Conservation (phyloP, 2,888 invertebrate species). For the Phortica magna region DNA sequence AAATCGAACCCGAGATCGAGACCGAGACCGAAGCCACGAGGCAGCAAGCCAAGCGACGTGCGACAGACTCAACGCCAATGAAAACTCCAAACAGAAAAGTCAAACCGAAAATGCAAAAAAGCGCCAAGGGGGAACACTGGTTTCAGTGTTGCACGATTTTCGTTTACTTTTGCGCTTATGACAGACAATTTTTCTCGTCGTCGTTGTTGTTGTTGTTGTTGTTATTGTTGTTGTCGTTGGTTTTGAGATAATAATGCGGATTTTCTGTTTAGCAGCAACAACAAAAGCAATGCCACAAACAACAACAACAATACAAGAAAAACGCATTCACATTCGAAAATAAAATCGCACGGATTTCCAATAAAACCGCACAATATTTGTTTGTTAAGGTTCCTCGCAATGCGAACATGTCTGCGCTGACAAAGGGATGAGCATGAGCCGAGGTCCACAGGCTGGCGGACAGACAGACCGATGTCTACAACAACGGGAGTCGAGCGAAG, state of each 20-base stretch:
- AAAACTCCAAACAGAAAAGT: slow-evolving; percentile 13
- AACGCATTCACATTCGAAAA: slow-evolving; percentile 26
- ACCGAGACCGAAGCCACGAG: not conserved
- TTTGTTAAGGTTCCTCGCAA: not conserved
- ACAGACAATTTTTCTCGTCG: slow-evolving; percentile 42
- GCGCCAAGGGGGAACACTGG: slow-evolving; percentile 29
- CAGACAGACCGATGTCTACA: not conserved
- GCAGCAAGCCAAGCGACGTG: not conserved
- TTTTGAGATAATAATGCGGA: slow-evolving; percentile 48
- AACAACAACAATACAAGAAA: slow-evolving; percentile 26
- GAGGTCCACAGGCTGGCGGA: not conserved
- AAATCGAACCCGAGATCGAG: not conserved
- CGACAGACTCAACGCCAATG: no score
- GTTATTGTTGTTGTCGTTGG: not conserved
- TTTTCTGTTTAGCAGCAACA: slow-evolving; percentile 51
- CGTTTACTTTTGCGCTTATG: slow-evolving; percentile 48
- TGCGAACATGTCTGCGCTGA: not conserved
- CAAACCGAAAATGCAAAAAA: slow-evolving; percentile 15
- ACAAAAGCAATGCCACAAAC: slow-evolving; percentile 42
- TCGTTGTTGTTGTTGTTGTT: not conserved
- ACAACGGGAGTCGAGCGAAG: not conserved
- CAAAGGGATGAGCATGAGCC: not conserved
- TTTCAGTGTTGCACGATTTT: slow-evolving; percentile 43
- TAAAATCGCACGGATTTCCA: slow-evolving; percentile 38
- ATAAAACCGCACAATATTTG: slow-evolving; percentile 31